Evolutionary conservation across 2,888 invertebrate species (phyloP).

Genomic region (Acheta domesticus): DNA sequence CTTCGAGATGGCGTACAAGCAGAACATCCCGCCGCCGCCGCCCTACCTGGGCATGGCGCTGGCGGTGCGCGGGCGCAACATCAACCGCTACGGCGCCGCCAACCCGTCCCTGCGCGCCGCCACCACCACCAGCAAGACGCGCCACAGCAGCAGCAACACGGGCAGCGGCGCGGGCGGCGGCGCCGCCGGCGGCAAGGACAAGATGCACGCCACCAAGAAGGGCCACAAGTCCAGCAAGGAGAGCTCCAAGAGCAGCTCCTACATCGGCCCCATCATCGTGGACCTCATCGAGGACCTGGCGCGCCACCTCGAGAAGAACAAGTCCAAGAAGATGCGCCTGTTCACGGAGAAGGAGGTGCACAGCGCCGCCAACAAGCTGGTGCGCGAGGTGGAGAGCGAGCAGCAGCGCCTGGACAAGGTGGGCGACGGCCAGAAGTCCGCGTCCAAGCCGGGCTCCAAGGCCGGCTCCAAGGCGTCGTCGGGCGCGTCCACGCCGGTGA

Average conservation of each 20-base stretch:
- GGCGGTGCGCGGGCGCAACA: constrained; percentile 57
- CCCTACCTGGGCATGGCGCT: constrained; percentile 74
- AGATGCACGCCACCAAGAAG: constrained; percentile 2
- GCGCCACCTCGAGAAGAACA: constrained; percentile 21
- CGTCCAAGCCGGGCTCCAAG: background rate
- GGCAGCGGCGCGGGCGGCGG: background rate
- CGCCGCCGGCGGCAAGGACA: background rate
- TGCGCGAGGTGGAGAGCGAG: background rate
- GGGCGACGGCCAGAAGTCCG: background rate
- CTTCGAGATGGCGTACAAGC: constrained; percentile 76
- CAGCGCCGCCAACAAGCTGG: background rate
- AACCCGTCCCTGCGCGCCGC: background rate
- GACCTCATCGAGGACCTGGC: constrained; percentile 30
- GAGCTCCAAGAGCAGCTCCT: background rate
- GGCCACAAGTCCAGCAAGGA: background rate
- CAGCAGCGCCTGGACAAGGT: background rate
- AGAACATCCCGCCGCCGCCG: constrained; percentile 71
- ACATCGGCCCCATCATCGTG: constrained; percentile 29
- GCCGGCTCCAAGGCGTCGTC: background rate
- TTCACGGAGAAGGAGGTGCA: background rate
- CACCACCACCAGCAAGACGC: background rate
- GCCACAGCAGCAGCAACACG: background rate
- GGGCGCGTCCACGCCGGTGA: background rate
- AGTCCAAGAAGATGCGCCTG: background rate
- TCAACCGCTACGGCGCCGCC: background rate